A percentile compares a stretch with the other conserved stretches of the same genome.
Conservation (phyloP, 2,797 vertebrate species). For the Toxotes lorentzi region DNA sequence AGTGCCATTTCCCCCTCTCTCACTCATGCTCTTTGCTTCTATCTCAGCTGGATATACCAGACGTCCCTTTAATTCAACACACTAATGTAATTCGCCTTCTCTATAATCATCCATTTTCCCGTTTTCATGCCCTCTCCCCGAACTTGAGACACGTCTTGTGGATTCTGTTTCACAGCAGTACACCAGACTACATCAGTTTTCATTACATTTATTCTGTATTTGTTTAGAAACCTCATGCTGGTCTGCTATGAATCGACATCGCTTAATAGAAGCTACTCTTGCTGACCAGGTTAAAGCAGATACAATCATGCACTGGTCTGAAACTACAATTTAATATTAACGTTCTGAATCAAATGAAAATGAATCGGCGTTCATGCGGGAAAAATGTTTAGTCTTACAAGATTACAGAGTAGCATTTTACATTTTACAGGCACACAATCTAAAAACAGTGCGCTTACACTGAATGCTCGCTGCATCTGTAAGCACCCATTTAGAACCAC, state of each 20-base stretch:
- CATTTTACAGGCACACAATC: slow-evolving; percentile 29
- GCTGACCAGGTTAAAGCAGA: slow-evolving; percentile 67
- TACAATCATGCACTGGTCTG: slow-evolving; percentile 46
- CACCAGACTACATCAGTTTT: slow-evolving; percentile 68
- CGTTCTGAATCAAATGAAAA: slow-evolving; percentile 54
- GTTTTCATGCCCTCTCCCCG: slow-evolving; percentile 77
- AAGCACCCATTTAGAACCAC: slow-evolving; percentile 37
- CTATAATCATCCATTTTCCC: slow-evolving; percentile 83
- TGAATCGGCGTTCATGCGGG: slow-evolving; percentile 27
- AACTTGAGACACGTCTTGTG: slow-evolving; percentile 76
- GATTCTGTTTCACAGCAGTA: slow-evolving; percentile 79
- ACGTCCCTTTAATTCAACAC: slow-evolving; percentile 82
- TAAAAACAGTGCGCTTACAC: slow-evolving; percentile 32
- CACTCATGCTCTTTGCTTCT: slow-evolving; percentile 65
- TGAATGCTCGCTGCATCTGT: slow-evolving; percentile 18
- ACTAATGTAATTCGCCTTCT: slow-evolving; percentile 79
- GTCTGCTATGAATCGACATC: slow-evolving; percentile 56
- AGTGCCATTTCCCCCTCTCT: slow-evolving; percentile 65
- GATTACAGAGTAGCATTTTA: slow-evolving; percentile 39
- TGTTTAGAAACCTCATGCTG: slow-evolving; percentile 72
- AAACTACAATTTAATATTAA: slow-evolving; percentile 48
- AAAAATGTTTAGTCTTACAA: slow-evolving; percentile 33
- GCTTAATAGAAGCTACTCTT: slow-evolving; percentile 50
- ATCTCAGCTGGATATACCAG: slow-evolving; percentile 80
- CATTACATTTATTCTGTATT: slow-evolving; percentile 77